Percentiles rank a stretch among this genome's conserved stretches.
These are phyloP conservation scores for Volucella bombylans DNA, from an alignment of 2,888 invertebrate genomes.

Conservation along the genomic window DNA sequence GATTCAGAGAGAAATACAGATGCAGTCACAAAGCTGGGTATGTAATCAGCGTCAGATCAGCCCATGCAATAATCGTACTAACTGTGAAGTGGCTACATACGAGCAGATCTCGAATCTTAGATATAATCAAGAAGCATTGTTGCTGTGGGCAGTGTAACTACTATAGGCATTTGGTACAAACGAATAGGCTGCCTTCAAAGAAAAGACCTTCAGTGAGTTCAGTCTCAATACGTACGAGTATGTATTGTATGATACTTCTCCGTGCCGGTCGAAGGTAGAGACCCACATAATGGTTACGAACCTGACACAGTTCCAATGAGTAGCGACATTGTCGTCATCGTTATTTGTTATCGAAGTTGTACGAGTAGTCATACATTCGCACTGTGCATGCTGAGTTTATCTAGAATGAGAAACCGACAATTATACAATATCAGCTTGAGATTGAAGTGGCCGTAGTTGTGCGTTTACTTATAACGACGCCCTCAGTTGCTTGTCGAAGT, in stretches of 20 bases:
- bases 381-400: background rate
- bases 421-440: slow-evolving; percentile 56
- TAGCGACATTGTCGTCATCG: slow-evolving; percentile 27
- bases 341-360: background rate
- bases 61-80: background rate
- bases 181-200: slow-evolving; percentile 34
- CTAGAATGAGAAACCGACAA: slow-evolving; percentile 47
- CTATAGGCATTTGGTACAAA: too few relatives aligned
- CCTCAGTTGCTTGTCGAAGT: slow-evolving; percentile 21
- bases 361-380: too few relatives aligned
- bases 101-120: background rate
- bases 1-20: slow-evolving; percentile 6
- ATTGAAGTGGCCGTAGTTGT: slow-evolving; percentile 34
- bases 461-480: background rate
- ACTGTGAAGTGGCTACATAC: background rate
- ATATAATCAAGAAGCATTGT: slow-evolving; percentile 39
- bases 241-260: slow-evolving; percentile 24
- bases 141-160: background rate
- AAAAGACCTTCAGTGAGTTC: slow-evolving; percentile 57
- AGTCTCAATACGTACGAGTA: slow-evolving; percentile 1
- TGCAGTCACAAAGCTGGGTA: background rate
- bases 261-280: slow-evolving; percentile 49
- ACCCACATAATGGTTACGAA: slow-evolving; percentile 62
- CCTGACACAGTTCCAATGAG: slow-evolving; percentile 68
- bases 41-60: background rate